Evolutionary conservation across 1,140 invertebrate genomes (phyloP).

Genomic region (Drosophila parvula): DNA sequence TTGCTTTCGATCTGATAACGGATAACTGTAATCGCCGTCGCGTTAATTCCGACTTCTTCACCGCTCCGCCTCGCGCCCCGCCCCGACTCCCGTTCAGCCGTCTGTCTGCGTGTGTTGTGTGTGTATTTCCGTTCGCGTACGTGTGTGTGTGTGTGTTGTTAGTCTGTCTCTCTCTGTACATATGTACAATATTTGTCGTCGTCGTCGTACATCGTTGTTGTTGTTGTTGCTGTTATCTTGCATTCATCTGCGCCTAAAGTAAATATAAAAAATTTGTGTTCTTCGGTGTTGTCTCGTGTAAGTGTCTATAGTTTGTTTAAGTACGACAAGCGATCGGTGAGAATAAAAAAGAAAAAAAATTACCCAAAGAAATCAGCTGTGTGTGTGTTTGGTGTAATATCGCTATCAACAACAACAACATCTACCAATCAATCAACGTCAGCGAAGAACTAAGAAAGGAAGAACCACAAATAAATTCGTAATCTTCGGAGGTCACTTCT

Average conservation of each 20-base stretch:
- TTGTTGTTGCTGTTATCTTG: conserved; percentile 65
- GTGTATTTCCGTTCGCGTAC: conserved; percentile 25
- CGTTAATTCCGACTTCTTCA: conserved; percentile 12
- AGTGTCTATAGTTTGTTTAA: conserved; percentile 80
- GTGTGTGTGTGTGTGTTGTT: conserved; percentile 46
- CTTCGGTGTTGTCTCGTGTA: conserved; percentile 80
- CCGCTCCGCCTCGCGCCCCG: conserved; percentile 12
- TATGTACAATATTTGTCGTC: conserved; percentile 81
- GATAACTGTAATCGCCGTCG: conserved; percentile 29
- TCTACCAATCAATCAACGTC: conserved; percentile 34
- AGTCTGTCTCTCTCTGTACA: conserved; percentile 66
- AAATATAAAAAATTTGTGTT: conserved; percentile 78
- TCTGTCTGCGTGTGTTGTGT: conserved; percentile 32
- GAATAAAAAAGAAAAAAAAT: conserved; percentile 45
- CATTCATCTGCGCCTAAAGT: conserved; percentile 37
- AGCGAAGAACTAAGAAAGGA: background rate
- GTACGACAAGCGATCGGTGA: conserved; percentile 75
- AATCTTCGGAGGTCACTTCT: conserved; percentile 17
- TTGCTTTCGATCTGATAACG: conserved; percentile 6
- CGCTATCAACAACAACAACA: conserved; percentile 21
- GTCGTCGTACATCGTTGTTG: conserved; percentile 64
- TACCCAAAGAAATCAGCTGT: conserved; percentile 1
- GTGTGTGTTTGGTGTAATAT: conserved; percentile 15
- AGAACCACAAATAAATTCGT: background rate
- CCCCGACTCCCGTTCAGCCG: conserved; percentile 7